Evolutionary conservation across 2,888 invertebrate species (phyloP), one percentile per base, ranked within the genome.

Genomic region (Lacanobia wlatinum): DNA sequence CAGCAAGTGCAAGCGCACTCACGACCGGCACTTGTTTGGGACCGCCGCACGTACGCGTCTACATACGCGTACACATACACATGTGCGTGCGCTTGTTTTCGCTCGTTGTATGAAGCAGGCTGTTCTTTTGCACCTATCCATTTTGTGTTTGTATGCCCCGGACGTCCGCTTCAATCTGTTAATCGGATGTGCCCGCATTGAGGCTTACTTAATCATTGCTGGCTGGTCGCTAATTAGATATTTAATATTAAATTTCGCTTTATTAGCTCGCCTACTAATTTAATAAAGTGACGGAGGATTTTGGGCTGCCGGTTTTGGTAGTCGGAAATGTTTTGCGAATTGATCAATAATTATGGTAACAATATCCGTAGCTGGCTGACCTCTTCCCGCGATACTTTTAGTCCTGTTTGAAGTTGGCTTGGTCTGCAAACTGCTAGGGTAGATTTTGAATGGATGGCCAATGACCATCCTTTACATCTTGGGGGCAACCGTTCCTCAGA

Each of bases 141-240:
- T 21, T 14, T 3, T 5, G 9, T 48, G 46, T 9, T 6, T 3
- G 12, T n/a, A 23, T 3, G 23, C 18, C 34, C 34, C 76, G 69
- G 69, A 76, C 9, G 23, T 82, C 61, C 60, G 71, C 18, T 53
- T 34, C 40, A 63, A 56, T 59, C 43, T 61, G 60, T 62, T 82
- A 73, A 83, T 80, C 61, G 55, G 67, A 46, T 61, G 46, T 58
- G 21, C 55, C 56, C 59, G n/a, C 53, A 73, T 67, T 71, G n/a
- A 71, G 38, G 62, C 72, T 61, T 40, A 74, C 61, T 80, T 80
- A 77, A 83, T 80, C 18, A 66, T 72, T 82, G 28, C 28, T 40
- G 74, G 64, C 50, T 62, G 21, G 18, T 73, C 73, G 28, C 73
- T 83, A 75, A 83, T 84, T 62, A 75, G 59, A 58, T 72, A 59